phyloP scores from a whole-genome alignment of 1,140 invertebrate species.

The Oncopeltus fasciatus region DNA sequence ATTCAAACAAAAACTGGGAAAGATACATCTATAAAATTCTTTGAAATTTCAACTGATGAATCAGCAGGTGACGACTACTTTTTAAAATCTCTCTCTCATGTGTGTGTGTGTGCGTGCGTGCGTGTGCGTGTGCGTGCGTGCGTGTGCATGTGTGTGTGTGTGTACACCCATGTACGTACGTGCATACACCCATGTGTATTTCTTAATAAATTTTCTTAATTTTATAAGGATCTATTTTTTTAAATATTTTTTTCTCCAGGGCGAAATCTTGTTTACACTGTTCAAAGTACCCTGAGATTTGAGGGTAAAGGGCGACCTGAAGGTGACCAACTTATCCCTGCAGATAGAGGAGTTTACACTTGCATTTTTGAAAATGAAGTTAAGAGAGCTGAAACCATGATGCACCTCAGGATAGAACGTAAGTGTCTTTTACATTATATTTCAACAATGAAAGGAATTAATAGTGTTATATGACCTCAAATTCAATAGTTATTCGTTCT shows the following conservation, averaged over 20 bases:
- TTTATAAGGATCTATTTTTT: background rate
- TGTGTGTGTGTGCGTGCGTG: no score
- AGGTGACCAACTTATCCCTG: slow-evolving; percentile 59
- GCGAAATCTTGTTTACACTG: slow-evolving; percentile 50
- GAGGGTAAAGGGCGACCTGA: slow-evolving; percentile 55
- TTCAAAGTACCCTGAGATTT: slow-evolving; percentile 71
- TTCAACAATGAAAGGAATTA: background rate
- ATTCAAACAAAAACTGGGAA: slow-evolving; percentile 42
- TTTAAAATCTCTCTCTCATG: background rate
- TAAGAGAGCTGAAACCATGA: slow-evolving; percentile 65
- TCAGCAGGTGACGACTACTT: slow-evolving; percentile 38
- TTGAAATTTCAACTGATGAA: slow-evolving; percentile 62
- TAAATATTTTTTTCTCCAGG: slow-evolving; percentile 11
- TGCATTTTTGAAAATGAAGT: slow-evolving; percentile 83
- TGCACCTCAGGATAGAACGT: slow-evolving; percentile 82
- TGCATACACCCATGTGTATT: background rate
- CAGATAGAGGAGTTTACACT: slow-evolving; percentile 71
- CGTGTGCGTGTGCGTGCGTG: no score
- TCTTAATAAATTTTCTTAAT: background rate
- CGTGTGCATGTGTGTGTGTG: no score
- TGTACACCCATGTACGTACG: background rate
- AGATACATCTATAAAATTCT: slow-evolving; percentile 49
- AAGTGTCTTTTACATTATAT: slow-evolving; percentile 35
- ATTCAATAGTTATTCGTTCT: no score
- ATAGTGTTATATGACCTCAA: background rate